A percentile compares a stretch with the other conserved stretches of the same genome.
Conservation (phyloP, 92 coral and sea anemone genomes). For the Chrysogorgia sp. region DNA sequence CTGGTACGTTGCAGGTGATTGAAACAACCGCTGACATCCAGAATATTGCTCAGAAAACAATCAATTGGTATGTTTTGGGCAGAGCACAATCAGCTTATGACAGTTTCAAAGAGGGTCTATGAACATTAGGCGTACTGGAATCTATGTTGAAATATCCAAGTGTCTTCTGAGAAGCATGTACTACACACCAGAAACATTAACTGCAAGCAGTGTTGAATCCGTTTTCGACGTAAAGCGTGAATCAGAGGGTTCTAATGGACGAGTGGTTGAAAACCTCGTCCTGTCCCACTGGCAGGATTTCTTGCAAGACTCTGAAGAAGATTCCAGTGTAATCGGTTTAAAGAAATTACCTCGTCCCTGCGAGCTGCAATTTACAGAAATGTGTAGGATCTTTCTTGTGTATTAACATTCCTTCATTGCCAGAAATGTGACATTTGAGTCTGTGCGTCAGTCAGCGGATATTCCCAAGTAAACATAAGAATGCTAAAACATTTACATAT, state of each 20-base stretch:
- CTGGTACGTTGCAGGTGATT: slow-evolving; percentile 53
- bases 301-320: slow-evolving; percentile 52
- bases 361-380: too few species aligned
- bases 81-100: slow-evolving; percentile 58
- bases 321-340: slow-evolving; percentile 33
- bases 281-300: slow-evolving; percentile 62
- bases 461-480: too few species aligned
- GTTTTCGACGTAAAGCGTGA: slow-evolving; percentile 33
- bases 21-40: slow-evolving; percentile 38
- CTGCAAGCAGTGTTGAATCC: slow-evolving; percentile 34
- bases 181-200: slow-evolving; percentile 29
- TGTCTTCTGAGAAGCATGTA: slow-evolving; percentile 45
- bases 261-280: slow-evolving; percentile 45
- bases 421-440: too few species aligned
- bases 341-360: slow-evolving; percentile 57
- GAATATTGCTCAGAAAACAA: slow-evolving; percentile 49
- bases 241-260: slow-evolving; percentile 49
- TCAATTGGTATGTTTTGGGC: slow-evolving; percentile 54
- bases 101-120: slow-evolving; percentile 55
- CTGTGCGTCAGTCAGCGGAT: too few species aligned
- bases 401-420: too few species aligned
- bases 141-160: slow-evolving; percentile 52
- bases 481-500: too few species aligned
- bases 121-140: slow-evolving; percentile 47
- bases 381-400: too few species aligned